Evolutionary conservation across 2,797 vertebrate species (phyloP), one percentile per base, ranked within the genome.

Genomic region (Odontamblyopus rebecca): DNA sequence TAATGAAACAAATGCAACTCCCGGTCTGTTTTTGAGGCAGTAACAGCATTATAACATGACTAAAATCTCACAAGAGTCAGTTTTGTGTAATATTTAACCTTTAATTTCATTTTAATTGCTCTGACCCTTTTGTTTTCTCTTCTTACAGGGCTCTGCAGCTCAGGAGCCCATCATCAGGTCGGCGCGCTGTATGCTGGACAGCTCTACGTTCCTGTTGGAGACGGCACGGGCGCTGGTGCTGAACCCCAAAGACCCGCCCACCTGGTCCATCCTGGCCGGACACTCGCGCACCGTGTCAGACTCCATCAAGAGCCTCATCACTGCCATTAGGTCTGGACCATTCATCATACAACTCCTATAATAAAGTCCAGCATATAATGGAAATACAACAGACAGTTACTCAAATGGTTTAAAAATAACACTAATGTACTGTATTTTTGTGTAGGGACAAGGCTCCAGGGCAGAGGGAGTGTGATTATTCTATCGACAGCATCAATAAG

Each of bases 231-330:
- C 96, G 6, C 83, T 99, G 84, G 96, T 97, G 61, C 95, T 99
- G 88, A 98, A 99, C 83, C 98, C 98, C 38, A 99, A 98, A 91
- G 98, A 99, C 83, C 98, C 98, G 0, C 97, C 97, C 26, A 98
- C 95, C 0, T 99, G 98, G 98, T 99, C 98, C 0, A 92, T 96
- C 23, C 92, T 99, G 56, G 98, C 98, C 0, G 96, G 96, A 15
- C 98, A 99, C 80, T 99, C 98, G 1, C 96, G 98, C 59, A 98
- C 96, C 0, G 98, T 99, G 70, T 99, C 98, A 0, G 98, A 99
- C 91, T 98, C 98, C 70, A 99, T 99, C 86, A 99, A 99, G 92
- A 94, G 96, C 81, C 96, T 99, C 81, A 99, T 99, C 88, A 99
- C 97, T 0, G 96, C 98, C 48, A 99, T 99, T 91, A 94, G 98